Conservation (phyloP, 2,888 invertebrate genomes). For the Timema cristinae region DNA sequence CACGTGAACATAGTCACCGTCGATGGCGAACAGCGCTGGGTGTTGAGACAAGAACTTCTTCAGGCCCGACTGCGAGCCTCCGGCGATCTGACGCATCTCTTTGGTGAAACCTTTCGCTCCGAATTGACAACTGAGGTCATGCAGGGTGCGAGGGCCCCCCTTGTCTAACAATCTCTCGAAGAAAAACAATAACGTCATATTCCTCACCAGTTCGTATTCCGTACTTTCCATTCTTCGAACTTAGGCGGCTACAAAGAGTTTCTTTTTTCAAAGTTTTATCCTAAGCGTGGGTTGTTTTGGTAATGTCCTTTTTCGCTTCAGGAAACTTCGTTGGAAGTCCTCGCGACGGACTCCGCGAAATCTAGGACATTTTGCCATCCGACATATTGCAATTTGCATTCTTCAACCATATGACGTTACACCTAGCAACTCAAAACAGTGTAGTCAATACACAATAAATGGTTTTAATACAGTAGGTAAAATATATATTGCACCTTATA, state of each 20-base stretch:
- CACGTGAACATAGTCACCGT: constrained; percentile 86
- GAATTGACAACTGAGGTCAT: constrained; percentile 98
- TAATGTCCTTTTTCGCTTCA: background rate
- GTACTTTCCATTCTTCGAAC: constrained; percentile 72
- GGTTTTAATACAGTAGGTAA: too few relatives aligned
- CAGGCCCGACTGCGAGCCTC: constrained; percentile 93
- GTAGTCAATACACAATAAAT: too few relatives aligned
- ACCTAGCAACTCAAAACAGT: too few relatives aligned
- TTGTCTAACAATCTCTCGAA: constrained; percentile 97
- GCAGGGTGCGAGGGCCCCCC: constrained; percentile 90
- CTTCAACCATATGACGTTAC: constrained; percentile 10
- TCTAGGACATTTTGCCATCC: constrained; percentile 28
- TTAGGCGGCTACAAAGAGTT: too few relatives aligned
- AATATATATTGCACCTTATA: too few relatives aligned
- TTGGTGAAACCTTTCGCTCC: constrained; percentile 98
- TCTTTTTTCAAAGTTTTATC: too few relatives aligned
- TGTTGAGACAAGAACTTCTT: constrained; percentile 96
- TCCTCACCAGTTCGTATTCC: constrained; percentile 90
- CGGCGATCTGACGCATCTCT: constrained; percentile 95
- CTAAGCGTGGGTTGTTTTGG: too few relatives aligned
- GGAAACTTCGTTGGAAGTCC: constrained; percentile 31
- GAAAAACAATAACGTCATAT: constrained; percentile 96
- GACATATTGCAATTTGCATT: constrained; percentile 33
- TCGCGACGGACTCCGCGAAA: constrained; percentile 27
- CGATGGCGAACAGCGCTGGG: constrained; percentile 92